Percentiles rank a stretch among this genome's conserved stretches.
These are phyloP conservation scores for Hoplodrina ambigua DNA, from an alignment of 2,888 invertebrate genomes.

Conservation along the genomic window DNA sequence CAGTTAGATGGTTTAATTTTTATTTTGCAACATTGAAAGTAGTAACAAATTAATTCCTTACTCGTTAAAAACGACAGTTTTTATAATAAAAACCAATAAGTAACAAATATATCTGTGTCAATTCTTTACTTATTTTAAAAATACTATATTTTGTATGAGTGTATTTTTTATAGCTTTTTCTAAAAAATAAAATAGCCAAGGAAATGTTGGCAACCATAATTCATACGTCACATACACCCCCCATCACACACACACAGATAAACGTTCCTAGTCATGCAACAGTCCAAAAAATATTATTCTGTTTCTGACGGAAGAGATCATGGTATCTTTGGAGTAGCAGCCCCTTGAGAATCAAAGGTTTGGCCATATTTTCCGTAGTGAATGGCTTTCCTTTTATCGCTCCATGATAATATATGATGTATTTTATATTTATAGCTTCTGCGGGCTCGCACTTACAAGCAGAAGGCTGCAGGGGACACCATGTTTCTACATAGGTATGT, in stretches of 20 bases:
- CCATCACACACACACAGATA: background rate
- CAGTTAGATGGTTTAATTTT: no score
- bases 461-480: background rate
- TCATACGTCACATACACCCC: background rate
- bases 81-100: no score
- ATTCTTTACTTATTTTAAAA: no score
- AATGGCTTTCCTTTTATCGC: constrained; percentile 27
- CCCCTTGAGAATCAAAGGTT: constrained; percentile 16
- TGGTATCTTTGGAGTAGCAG: background rate
- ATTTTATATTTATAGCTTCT: background rate
- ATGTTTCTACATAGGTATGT: no score
- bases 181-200: no score
- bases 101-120: no score
- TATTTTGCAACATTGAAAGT: no score
- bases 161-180: no score
- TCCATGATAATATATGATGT: constrained; percentile 1
- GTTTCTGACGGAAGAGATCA: background rate
- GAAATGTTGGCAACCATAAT: no score
- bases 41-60: no score
- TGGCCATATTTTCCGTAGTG: background rate
- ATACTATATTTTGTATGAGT: no score
- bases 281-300: constrained; percentile 12
- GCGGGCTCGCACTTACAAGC: background rate
- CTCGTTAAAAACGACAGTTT: no score
- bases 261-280: background rate